Percentiles rank a stretch among this genome's conserved stretches.
Evolutionary conservation across 2,888 invertebrate genomes (phyloP).

Genomic region (Microctonus hyperodae): DNA sequence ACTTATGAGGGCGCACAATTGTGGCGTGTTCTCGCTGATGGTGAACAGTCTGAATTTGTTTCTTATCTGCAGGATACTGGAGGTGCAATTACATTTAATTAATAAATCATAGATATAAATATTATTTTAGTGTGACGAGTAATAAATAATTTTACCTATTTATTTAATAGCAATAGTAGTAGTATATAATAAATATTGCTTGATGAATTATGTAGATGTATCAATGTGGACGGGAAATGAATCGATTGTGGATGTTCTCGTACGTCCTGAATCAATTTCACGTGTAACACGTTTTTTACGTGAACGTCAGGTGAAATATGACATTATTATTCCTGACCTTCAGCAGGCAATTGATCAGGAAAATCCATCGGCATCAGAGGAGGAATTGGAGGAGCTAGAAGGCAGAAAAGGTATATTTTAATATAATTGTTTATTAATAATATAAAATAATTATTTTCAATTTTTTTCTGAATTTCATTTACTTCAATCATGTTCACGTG

Average conservation of each 20-base stretch:
- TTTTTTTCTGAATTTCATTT: not conserved
- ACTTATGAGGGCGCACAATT: constrained; percentile 80
- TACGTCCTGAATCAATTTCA: constrained; percentile 72
- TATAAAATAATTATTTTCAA: not conserved
- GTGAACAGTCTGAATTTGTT: constrained; percentile 64
- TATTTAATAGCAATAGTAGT: too few species aligned
- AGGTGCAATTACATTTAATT: constrained; percentile 60
- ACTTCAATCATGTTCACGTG: too few species aligned
- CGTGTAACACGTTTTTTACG: constrained; percentile 71
- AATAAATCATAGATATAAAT: not conserved
- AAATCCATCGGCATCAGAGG: constrained; percentile 69
- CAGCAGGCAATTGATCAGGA: constrained; percentile 81
- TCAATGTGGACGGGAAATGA: constrained; percentile 73
- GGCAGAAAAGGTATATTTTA: constrained; percentile 69
- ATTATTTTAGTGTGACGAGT: constrained; percentile 4
- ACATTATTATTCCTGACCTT: constrained; percentile 79
- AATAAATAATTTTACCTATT: too few species aligned
- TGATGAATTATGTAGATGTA: constrained; percentile 65
- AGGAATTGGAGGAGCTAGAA: constrained; percentile 72
- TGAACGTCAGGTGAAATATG: constrained; percentile 71
- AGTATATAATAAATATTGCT: too few species aligned
- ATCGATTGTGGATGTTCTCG: constrained; percentile 73
- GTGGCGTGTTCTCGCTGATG: constrained; percentile 72
- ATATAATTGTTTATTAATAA: too few species aligned
- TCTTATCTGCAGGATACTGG: constrained; percentile 66